Base-by-base conservation (phyloP, 1,140 invertebrate species). In the Magallana gigas region DNA sequence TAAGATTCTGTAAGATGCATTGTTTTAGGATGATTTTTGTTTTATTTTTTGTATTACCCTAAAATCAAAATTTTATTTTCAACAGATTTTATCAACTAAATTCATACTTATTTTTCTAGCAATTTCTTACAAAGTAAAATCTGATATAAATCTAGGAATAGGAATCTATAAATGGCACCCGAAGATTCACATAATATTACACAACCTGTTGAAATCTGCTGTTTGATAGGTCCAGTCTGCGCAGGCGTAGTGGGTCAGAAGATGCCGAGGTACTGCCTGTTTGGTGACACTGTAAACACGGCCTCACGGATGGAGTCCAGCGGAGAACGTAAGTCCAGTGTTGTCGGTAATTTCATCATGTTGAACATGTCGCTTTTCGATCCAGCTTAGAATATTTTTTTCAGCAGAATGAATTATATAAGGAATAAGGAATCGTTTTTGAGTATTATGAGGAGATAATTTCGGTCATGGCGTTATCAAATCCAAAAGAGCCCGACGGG, bases 51-150 rank as follows among this genome's bases (percentile, higher is more conserved):
- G 36, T 48, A 48, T 48, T 48, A 48, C 36, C 36, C 2, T 5
- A 48, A 48, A 48, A 48, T 48, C 36, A 48, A 48, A 48, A 48
- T 4, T 48, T 4, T 4, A 48, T 48, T 48, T 0, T 97, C 98
- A 91, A 98, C 23, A 23, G 23, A 23, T 23, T 23, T 23, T 23
- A 23, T 23, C 23, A 23, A 23, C 23, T 23, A 23, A 23, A 23
- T 23, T 23, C 23, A 23, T 23, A 23, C 23, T 23, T 97, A 0
- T 97, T 98, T 8, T 29, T 8, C 1, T 4, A 48, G 5, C 36
- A 48, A 48, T 48, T 4, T 48, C 36, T 48, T 48, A 48, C 2
- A 48, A 48, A 4, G 36, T 48, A 48, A 1, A 23, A 23, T 23
- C 23, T 23, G 36, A 48, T 48, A 48, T 4, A 48, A 48, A 48